A percentile compares a stretch with the other conserved stretches of the same genome.
Conservation (phyloP, 2,888 invertebrate species). For the Sipunculus nudus region DNA sequence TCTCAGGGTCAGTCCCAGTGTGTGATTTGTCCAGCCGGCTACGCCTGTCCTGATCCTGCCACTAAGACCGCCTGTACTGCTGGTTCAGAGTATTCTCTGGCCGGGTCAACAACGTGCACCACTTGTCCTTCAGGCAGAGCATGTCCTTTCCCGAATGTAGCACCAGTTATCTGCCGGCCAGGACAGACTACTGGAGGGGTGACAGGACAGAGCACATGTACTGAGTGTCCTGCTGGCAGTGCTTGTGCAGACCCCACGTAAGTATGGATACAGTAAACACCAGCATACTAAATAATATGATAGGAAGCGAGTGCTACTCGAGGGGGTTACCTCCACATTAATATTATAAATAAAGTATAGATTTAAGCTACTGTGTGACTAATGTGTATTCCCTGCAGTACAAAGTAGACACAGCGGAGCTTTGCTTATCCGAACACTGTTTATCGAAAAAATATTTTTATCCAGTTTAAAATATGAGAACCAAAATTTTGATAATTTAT, state of each 20-base stretch:
- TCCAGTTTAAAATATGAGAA: no score
- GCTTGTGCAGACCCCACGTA: slow-evolving; percentile 44
- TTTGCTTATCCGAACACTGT: no score
- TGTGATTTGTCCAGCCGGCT: slow-evolving; percentile 48
- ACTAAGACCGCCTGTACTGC: slow-evolving; percentile 37
- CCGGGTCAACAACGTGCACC: slow-evolving; percentile 46
- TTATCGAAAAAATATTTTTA: no score
- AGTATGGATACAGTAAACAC: slow-evolving; percentile 2
- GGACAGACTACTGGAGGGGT: slow-evolving; percentile 51
- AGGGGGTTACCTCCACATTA: no score
- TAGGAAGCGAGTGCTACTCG: no score
- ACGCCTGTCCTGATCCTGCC: slow-evolving; percentile 45
- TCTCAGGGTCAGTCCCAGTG: slow-evolving; percentile 33
- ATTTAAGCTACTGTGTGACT: no score
- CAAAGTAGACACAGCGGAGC: no score
- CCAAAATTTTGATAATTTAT: no score
- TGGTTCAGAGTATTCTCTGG: slow-evolving; percentile 52
- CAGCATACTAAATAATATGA: no score
- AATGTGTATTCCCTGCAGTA: no score
- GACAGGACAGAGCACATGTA: slow-evolving; percentile 44
- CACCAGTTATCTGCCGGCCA: slow-evolving; percentile 43
- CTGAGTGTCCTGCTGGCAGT: slow-evolving; percentile 44
- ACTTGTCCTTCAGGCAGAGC: slow-evolving; percentile 49
- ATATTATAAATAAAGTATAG: no score
- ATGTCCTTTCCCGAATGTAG: slow-evolving; percentile 47